A percentile compares a stretch with the other conserved stretches of the same genome.
These are phyloP conservation scores for Leiothrix lutea DNA, from an alignment of 2,113 vertebrate genomes.

Conservation along the genomic window DNA sequence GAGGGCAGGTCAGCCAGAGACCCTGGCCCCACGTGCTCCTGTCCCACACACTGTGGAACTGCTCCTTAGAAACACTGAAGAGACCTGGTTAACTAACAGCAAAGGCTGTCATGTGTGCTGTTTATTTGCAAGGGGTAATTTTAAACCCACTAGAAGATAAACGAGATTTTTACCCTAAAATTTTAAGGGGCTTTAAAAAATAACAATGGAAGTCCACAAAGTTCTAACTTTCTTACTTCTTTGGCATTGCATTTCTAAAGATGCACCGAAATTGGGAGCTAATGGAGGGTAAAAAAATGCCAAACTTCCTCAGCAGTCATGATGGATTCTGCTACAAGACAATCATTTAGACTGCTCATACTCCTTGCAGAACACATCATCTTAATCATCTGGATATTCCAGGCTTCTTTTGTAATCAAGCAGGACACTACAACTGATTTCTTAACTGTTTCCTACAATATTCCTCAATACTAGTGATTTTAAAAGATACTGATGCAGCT, in stretches of 20 bases:
- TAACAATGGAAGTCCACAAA: neutral
- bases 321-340: neutral
- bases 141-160: neutral
- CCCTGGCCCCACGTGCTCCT: rapidly evolving
- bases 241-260: neutral
- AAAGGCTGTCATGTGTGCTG: neutral
- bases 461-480: neutral
- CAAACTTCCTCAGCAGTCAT: neutral
- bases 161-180: neutral
- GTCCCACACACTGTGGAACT: rapidly evolving
- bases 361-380: neutral
- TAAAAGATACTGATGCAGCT: neutral
- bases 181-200: neutral
- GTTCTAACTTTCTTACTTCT: neutral
- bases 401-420: neutral
- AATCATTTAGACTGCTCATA: neutral
- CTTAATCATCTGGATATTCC: neutral
- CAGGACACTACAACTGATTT: neutral
- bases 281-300: neutral
- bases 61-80: neutral
- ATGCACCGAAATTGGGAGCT: rapidly evolving
- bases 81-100: rapidly evolving
- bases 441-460: neutral
- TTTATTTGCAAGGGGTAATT: neutral
- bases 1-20: rapidly evolving